Percentiles rank a stretch among this genome's conserved stretches.
phyloP scores from a whole-genome alignment of 2,113 vertebrate genomes.

The Neotragus pygmaeus region DNA sequence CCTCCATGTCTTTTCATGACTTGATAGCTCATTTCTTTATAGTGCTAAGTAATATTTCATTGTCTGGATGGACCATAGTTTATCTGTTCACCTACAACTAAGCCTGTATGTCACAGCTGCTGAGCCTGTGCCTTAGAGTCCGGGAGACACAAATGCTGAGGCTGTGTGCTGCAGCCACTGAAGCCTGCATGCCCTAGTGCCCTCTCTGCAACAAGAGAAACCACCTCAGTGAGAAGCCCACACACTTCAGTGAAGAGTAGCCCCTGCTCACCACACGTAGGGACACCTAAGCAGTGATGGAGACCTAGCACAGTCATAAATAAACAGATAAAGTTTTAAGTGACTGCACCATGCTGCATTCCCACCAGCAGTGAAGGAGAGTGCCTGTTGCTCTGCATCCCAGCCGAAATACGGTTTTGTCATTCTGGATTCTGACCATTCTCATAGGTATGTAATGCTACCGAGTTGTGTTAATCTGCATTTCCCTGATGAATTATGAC shows the following conservation, averaged over 20 bases:
- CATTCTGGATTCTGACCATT: background rate
- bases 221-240: background rate
- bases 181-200: background rate
- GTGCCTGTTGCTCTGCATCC: rapidly evolving
- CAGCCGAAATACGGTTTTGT: rapidly evolving
- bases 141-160: background rate
- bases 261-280: background rate
- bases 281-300: background rate
- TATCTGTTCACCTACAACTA: background rate
- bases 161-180: background rate
- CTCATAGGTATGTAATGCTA: background rate
- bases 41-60: background rate
- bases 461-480: background rate
- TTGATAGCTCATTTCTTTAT: background rate
- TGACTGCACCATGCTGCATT: background rate
- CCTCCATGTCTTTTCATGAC: background rate
- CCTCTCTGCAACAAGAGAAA: rapidly evolving
- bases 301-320: background rate
- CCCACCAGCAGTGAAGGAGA: no score
- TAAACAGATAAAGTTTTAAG: background rate
- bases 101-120: background rate
- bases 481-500: background rate
- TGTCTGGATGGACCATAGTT: no score
- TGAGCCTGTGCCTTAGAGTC: background rate
- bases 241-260: background rate